phyloP scores from a whole-genome alignment of 2,888 invertebrate genomes.

The Bembecia ichneumoniformis region DNA sequence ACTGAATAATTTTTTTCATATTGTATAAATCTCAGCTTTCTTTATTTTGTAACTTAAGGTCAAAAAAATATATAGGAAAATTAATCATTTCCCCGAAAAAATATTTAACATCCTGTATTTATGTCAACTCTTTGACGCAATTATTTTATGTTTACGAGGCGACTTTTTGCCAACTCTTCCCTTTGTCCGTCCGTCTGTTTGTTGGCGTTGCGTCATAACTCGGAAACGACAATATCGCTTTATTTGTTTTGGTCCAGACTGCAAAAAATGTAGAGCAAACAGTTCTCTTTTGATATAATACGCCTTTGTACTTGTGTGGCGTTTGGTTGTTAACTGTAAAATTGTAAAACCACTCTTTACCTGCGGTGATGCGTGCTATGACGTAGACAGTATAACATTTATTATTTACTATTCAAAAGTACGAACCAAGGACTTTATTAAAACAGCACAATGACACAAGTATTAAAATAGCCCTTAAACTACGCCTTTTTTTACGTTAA shows the following conservation, averaged over 20 bases:
- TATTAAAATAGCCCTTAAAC: no score
- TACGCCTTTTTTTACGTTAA: no score
- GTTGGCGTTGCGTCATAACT: constrained; percentile 26
- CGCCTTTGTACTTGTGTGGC: constrained; percentile 3
- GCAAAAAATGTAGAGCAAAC: constrained; percentile 46
- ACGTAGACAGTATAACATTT: no score
- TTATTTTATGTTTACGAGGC: constrained; percentile 1
- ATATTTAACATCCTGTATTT: constrained; percentile 27
- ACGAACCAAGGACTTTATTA: no score
- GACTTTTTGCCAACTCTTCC: constrained; percentile 42
- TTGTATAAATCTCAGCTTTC: no score
- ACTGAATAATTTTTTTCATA: no score
- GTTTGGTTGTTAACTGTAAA: no score
- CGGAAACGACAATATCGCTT: constrained; percentile 17
- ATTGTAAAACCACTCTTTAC: no score
- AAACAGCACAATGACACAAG: no score
- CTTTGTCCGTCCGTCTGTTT: constrained; percentile 24
- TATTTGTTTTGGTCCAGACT: constrained; percentile 34
- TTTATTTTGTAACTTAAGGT: no score
- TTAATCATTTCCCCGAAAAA: not conserved
- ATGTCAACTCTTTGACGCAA: constrained; percentile 16
- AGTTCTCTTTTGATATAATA: constrained; percentile 18
- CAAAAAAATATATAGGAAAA: not conserved
- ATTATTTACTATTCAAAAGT: no score
- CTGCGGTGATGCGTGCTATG: no score